A percentile compares a stretch with the other conserved stretches of the same genome.
Evolutionary conservation across 2,797 vertebrate species (phyloP).

Genomic region (Sebastiscus tertius): DNA sequence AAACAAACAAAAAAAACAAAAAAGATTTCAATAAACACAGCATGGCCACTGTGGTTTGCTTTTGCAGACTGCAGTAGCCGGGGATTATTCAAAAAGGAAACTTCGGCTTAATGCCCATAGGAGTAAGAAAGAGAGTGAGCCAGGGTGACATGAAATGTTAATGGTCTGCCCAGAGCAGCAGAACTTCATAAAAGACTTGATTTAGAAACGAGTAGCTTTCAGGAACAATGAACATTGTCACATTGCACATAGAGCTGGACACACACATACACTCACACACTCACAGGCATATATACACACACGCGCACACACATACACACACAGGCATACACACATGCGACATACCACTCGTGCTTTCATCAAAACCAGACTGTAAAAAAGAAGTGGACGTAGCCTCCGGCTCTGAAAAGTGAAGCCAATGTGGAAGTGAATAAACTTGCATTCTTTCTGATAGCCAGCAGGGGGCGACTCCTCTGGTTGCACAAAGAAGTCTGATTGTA

Average conservation of each 20-base stretch:
- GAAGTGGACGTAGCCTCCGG: neutral
- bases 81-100: conserved; percentile 55
- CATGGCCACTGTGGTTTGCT: conserved; percentile 16
- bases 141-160: conserved; percentile 79
- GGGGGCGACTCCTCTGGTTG: too few relatives aligned
- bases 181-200: conserved; percentile 79
- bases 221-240: conserved; percentile 57
- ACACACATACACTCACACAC: neutral
- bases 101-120: conserved; percentile 52
- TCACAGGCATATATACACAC: neutral
- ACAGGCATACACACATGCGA: neutral
- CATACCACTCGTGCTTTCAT: neutral
- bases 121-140: conserved; percentile 52
- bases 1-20: neutral
- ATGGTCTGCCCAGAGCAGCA: conserved; percentile 76
- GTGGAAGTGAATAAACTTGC: neutral
- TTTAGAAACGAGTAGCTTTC: conserved; percentile 73
- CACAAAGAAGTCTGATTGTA: too few relatives aligned
- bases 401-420: neutral
- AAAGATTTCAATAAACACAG: neutral
- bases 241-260: conserved; percentile 31
- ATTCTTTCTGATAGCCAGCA: too few relatives aligned
- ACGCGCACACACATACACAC: neutral
- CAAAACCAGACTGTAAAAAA: neutral
- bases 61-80: conserved; percentile 23